Percentiles rank a stretch among this genome's conserved stretches.
phyloP scores from a whole-genome alignment of 2,797 vertebrate genomes.

The Sebastes trivittatus region DNA sequence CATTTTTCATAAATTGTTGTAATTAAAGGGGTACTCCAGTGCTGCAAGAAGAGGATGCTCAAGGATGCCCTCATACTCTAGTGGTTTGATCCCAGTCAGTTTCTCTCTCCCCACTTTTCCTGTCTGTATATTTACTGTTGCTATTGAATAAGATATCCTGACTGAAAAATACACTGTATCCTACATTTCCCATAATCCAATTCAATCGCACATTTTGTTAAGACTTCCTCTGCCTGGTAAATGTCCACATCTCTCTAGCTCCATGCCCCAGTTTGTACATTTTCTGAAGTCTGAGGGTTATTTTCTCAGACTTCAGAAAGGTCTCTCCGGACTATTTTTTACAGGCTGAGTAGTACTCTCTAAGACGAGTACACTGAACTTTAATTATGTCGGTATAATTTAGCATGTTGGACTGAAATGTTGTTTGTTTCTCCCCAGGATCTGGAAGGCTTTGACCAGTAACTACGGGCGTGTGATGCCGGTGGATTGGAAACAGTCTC shows the following conservation, averaged over 20 bases:
- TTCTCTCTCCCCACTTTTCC: background rate
- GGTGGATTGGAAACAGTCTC: slow-evolving; percentile 91
- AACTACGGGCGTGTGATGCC: slow-evolving; percentile 92
- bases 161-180: background rate
- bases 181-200: background rate
- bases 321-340: background rate
- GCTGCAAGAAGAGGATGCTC: background rate
- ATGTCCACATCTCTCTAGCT: background rate
- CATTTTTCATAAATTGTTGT: background rate
- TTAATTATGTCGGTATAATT: background rate
- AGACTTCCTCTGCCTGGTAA: background rate
- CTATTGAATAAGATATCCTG: background rate
- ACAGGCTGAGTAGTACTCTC: background rate
- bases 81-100: background rate
- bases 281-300: background rate
- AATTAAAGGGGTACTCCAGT: background rate
- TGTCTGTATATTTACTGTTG: background rate
- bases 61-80: background rate
- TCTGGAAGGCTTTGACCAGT: slow-evolving; percentile 92
- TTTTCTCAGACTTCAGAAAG: background rate
- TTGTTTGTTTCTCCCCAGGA: slow-evolving; percentile 73
- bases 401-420: background rate
- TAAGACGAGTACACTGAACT: background rate
- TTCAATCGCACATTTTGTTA: background rate
- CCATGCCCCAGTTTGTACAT: background rate